These are phyloP conservation scores for Nipponacmea schrenckii DNA, from an alignment of 2,888 invertebrate species.

Conservation along the genomic window DNA sequence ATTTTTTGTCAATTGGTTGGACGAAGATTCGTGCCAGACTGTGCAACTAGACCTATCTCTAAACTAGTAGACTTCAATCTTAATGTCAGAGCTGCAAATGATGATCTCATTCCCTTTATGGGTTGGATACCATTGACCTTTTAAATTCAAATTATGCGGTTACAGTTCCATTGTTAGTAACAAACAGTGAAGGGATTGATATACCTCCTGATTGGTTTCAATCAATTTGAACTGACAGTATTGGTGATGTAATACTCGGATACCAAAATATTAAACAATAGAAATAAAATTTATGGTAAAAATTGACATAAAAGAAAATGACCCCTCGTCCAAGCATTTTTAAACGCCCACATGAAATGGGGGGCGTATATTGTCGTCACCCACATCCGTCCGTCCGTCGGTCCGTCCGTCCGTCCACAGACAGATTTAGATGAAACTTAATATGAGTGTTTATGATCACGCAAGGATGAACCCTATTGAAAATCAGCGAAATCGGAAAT, in stretches of 20 bases:
- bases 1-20: not conserved
- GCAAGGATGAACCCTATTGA: no score
- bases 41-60: not conserved
- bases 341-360: no score
- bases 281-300: not conserved
- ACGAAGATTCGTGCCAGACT: no score
- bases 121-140: not conserved
- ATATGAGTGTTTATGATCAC: no score
- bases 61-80: not conserved
- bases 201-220: not conserved
- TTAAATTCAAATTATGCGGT: not conserved
- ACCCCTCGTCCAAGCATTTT: no score
- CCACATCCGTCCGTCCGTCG: no score
- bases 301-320: not conserved
- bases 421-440: no score
- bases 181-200: not conserved
- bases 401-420: no score
- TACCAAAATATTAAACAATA: not conserved
- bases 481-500: no score
- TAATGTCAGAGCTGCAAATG: not conserved
- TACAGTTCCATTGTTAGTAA: not conserved
- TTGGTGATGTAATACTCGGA: not conserved
- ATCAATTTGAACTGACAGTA: not conserved
- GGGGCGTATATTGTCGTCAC: no score
- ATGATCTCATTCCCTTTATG: not conserved